phyloP scores from a whole-genome alignment of 2,797 vertebrate species.

The Pangasius macronema region DNA sequence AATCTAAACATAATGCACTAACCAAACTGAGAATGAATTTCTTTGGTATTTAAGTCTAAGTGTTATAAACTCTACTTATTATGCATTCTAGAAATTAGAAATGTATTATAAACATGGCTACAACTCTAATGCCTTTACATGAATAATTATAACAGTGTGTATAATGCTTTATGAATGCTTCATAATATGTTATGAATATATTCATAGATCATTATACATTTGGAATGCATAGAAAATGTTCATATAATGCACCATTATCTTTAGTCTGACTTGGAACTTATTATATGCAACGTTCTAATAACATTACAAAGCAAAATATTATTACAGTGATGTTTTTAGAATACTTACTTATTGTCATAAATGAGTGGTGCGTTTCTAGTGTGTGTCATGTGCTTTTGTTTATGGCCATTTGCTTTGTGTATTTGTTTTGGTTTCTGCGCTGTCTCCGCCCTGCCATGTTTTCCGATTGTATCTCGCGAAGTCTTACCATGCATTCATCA shows the following conservation, averaged over 20 bases:
- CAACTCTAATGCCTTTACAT: not conserved
- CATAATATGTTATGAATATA: not conserved
- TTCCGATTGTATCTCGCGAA: too few relatives aligned
- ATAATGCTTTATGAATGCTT: not conserved
- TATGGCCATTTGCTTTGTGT: not conserved
- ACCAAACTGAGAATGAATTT: not conserved
- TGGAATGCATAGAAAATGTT: not conserved
- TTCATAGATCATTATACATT: not conserved
- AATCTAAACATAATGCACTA: not conserved
- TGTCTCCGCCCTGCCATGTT: not conserved
- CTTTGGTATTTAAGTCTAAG: not conserved
- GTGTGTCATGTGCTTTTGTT: not conserved
- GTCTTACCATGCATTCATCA: not conserved
- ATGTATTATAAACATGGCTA: not conserved
- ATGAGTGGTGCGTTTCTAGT: not conserved
- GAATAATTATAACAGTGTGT: not conserved
- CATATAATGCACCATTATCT: not conserved
- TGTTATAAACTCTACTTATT: not conserved
- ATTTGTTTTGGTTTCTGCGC: not conserved
- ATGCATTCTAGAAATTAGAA: not conserved
- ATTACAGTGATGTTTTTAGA: not conserved
- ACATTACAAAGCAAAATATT: not conserved
- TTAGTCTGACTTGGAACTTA: not conserved
- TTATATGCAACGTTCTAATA: not conserved
- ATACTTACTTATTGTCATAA: not conserved